phyloP scores from a whole-genome alignment of 2,113 vertebrate species.

The Fulmarus glacialis region DNA sequence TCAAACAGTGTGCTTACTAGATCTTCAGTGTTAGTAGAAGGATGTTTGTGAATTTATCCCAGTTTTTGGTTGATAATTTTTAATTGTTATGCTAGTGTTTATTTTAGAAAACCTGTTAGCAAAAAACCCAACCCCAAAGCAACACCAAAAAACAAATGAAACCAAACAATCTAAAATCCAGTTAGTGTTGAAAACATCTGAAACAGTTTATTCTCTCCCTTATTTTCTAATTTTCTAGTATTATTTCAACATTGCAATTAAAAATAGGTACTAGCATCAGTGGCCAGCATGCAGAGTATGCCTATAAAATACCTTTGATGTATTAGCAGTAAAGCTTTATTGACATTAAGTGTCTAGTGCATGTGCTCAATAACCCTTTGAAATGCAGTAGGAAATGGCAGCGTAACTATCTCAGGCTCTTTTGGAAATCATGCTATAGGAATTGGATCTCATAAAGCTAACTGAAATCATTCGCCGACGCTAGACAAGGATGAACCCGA shows the following conservation, averaged over 20 bases:
- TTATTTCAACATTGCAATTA: neutral
- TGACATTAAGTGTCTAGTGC: neutral
- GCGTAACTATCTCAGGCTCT: neutral
- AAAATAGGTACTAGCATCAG: neutral
- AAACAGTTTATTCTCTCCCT: neutral
- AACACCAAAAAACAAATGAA: neutral
- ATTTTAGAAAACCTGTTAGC: neutral
- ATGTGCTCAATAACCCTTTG: neutral
- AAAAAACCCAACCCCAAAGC: neutral
- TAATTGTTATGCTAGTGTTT: neutral
- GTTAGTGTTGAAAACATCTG: neutral
- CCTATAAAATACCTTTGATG: neutral
- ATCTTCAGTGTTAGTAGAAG: neutral
- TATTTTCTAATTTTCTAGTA: conserved; percentile 17
- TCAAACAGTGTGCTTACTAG: neutral
- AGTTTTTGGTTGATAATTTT: neutral
- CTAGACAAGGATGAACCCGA: neutral
- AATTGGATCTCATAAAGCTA: neutral
- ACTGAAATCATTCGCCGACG: neutral
- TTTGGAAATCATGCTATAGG: neutral
- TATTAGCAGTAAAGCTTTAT: neutral
- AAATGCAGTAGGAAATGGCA: neutral
- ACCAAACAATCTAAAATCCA: neutral
- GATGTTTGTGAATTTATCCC: neutral
- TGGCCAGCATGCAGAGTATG: neutral